phyloP scores from a whole-genome alignment of 2,888 invertebrate genomes.

The Tetranychus piercei region DNA sequence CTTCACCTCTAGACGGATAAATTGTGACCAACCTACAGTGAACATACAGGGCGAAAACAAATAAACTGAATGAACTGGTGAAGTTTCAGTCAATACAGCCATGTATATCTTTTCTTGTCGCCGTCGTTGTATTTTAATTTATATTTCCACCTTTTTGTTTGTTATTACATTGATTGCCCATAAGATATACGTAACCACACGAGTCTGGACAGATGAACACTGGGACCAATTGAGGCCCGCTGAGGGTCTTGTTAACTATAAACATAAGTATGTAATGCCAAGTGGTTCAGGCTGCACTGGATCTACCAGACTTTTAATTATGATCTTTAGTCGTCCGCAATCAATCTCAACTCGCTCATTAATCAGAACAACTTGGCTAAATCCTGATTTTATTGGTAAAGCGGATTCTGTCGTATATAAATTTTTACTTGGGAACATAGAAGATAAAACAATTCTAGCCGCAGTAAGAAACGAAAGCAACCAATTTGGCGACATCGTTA shows the following conservation, averaged over 20 bases:
- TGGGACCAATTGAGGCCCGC: neutral
- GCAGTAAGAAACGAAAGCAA: neutral
- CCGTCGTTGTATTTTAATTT: neutral
- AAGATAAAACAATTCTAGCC: neutral
- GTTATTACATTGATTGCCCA: neutral
- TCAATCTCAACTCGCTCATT: neutral
- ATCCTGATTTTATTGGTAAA: neutral
- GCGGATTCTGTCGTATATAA: neutral
- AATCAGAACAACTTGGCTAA: neutral
- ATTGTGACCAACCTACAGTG: too few relatives aligned
- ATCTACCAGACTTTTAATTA: neutral
- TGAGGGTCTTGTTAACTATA: neutral
- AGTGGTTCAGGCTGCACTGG: neutral
- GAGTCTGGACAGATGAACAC: neutral
- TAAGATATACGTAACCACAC: neutral
- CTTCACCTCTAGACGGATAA: too few relatives aligned
- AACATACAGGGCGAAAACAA: too few relatives aligned
- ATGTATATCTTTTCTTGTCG: neutral
- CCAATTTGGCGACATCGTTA: neutral
- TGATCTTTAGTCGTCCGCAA: neutral
- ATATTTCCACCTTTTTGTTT: neutral
- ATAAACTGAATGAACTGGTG: too few relatives aligned
- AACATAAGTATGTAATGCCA: neutral
- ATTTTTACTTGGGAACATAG: neutral
- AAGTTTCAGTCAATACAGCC: neutral